These are phyloP conservation scores for Ophraella communa DNA, from an alignment of 2,888 invertebrate genomes.

Conservation along the genomic window DNA sequence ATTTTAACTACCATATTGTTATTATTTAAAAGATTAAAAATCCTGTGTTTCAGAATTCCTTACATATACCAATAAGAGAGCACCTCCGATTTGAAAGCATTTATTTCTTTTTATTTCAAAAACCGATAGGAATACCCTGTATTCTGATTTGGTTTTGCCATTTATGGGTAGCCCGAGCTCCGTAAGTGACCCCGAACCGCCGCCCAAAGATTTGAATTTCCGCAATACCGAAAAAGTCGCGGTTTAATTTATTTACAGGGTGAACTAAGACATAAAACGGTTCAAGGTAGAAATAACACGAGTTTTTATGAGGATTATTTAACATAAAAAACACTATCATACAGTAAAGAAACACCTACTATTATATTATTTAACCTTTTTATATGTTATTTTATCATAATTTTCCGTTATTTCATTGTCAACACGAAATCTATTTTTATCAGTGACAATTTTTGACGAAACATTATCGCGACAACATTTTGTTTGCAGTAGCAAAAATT, in stretches of 20 bases:
- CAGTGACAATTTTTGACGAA: constrained; percentile 22
- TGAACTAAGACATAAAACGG: neutral
- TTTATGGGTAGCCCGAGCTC: too few relatives aligned
- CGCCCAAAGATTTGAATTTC: neutral
- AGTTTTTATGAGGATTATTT: neutral
- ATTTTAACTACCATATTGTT: too few relatives aligned
- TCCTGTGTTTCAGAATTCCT: too few relatives aligned
- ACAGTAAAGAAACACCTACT: neutral
- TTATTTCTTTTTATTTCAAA: too few relatives aligned
- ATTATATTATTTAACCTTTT: neutral
- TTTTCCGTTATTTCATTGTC: constrained; percentile 11
- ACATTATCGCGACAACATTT: constrained; percentile 19
- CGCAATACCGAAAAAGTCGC: neutral
- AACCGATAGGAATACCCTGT: too few relatives aligned
- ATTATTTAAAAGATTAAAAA: too few relatives aligned
- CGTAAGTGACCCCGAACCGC: neutral
- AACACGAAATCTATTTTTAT: constrained; percentile 23
- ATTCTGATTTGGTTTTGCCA: too few relatives aligned
- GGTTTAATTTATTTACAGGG: neutral
- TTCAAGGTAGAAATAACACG: neutral
- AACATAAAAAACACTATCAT: neutral
- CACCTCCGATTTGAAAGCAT: too few relatives aligned
- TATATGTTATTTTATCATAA: constrained; percentile 2
- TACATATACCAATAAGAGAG: too few relatives aligned
- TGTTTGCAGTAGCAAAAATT: constrained; percentile 31